Base-by-base conservation (phyloP, 2,797 vertebrate genomes). In the Poliocrania exsul region DNA sequence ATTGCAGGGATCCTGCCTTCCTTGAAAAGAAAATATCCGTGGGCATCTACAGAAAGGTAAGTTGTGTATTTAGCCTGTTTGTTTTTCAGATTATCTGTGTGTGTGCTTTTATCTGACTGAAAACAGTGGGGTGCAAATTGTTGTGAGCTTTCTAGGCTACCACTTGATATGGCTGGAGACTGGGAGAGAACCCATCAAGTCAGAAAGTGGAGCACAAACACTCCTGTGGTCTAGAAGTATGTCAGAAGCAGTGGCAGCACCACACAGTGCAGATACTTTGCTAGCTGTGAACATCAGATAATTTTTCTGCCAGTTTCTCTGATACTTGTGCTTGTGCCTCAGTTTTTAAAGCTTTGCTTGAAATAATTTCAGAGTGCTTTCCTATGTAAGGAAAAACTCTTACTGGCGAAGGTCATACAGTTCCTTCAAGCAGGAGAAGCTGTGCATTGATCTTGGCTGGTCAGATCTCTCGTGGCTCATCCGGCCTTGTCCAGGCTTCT, bases 351-450 rank as follows among this genome's bases (percentile, higher is more conserved):
- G 51, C 49, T 92, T 50, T 67, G 18, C 23, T 67, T 77, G 67
- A 89, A 85, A 19, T 38, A 35, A 16, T 38, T 33, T 29, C 40
- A 29, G 16, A 65, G 21, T 49, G 58, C 28, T 92, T 86, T 53
- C 11, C 47, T 88, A 12, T 2, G 14, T 10, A 71, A 54, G 74
- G 62, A 53, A n/a, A 35, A 81, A 77, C 57, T 81, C 98, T 98
- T 98, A 99, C 99, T 98, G 98, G 97, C 99, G 99, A 73, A 99
- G 97, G 94, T 99, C 98, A 21, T 99, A 99, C 4, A 99, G 97
- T 97, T 99, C 99, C 94, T 99, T 99, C 92, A 99, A 97, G 71
- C 99, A 99, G 2, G 99, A 98, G 89, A 99, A 98, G 11, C 98
- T 99, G 84, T 99, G 99, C 10, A 98, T 97, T 5, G 95, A 97